Evolutionary conservation across 2,113 vertebrate genomes (phyloP), one percentile per base, ranked within the genome.

Genomic region (Castor canadensis): DNA sequence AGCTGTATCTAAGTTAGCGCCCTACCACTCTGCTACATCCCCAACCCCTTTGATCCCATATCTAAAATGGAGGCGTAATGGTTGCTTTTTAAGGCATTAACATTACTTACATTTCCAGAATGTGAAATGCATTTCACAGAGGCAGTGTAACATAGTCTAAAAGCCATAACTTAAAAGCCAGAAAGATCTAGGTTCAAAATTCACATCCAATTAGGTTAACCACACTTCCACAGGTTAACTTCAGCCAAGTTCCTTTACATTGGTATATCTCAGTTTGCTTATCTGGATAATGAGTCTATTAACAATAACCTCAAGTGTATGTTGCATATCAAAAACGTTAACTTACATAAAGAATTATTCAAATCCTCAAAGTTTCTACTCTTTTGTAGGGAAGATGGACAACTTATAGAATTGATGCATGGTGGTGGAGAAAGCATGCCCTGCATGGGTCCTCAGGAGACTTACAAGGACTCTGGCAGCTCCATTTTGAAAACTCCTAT

Each of bases 381-480:
- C 1, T 9, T 54, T 87, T 82, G 20, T 45, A 79, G 56, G 26
- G 16, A 71, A n/a, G 56, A 54, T n/a, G 8, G 9, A 60, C 38
- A 76, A n/a, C 24, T 38, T 58, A 8, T 67, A 54, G 73, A 38
- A 10, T 4, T 1, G 6, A 54, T 24, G 9, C 30, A 30, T 2
- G 5, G 12, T 13, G 8, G 4, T n/a, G 19, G 47, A 40, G 15
- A 49, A 89, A 77, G 35, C 15, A 32, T 19, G 9, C 5, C 0
- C 30, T 75, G 11, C 80, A 30, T 5, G 11, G 26, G 32, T 12
- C 60, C 45, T 58, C n/a, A 26, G 62, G 62, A 91, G 12, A 71
- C 3, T 0, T 15, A 43, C 15, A 20, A 13, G 4, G 66, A 5
- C 19, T 80, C 40, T 30, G 38, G 30, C 2, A 22, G 6, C 54